Evolutionary conservation across 2,888 invertebrate species (phyloP), one percentile per base, ranked within the genome.

Genomic region (Hypsopygia costalis): DNA sequence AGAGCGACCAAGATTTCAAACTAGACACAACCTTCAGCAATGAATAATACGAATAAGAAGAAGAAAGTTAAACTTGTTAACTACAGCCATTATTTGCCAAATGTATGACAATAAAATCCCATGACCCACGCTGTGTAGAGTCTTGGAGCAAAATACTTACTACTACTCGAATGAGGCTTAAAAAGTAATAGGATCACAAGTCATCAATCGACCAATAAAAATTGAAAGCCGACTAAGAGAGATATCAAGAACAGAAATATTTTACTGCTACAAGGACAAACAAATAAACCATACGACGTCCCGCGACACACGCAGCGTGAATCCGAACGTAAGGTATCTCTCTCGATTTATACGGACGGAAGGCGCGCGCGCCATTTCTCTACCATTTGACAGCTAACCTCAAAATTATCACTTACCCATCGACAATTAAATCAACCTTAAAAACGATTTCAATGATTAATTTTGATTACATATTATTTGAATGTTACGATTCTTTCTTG

Each of bases 231-330:
- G 6, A 21, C 30, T 37, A 31, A 37, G 30, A 31, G 30, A 37
- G 36, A 37, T 37, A 30, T 37, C 36, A 37, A 37, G 36, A 37
- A 20, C 30, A 31, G 30, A 39, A 33, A 39, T 33, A 27, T 16
- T 33, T 39, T 39, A 39, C 9, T 7, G 9, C 12, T 25, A 32
- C 33, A 33, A 57, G 62, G 52, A 68, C 63, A 71, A 67, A 78
- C 69, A 80, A 75, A 81, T 73, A 79, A 81, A 77, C 61, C 58
- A 66, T 55, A 55, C 44, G 50, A 28, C 49, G 46, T 8, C 33
- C 38, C 57, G 70, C 66, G 78, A 73, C 74, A 68, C 50, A 69
- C 85, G 47, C 85, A 79, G 85, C 83, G 72, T 81, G 83, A 69
- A 67, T 49, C 72, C 70, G 64, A 70, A 74, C 66, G 63, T 72